Base-by-base conservation (phyloP, 2,888 invertebrate genomes). In the Caenorhabditis sinica region DNA sequence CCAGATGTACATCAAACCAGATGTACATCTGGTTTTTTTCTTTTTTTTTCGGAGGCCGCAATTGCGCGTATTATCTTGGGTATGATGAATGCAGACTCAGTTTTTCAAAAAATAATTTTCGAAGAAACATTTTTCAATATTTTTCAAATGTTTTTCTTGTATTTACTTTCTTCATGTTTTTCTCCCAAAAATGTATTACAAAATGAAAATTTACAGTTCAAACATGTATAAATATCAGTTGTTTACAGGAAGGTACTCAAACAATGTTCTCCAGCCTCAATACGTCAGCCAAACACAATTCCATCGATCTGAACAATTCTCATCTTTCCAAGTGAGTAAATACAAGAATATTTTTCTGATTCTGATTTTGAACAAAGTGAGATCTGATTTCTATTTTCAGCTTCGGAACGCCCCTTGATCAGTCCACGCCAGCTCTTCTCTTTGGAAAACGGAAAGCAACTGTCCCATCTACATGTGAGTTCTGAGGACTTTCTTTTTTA, bases 371-470 rank as follows among this genome's bases (percentile, higher is more conserved):
- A 2, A 43, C 28, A 30, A n/a, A 23, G 17, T 36, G 1, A 40
- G 40, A n/a, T 20, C 58, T n/a, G 9, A 40, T 30, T 11, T 28
- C 0, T n/a, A n/a, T n/a, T 80, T 81, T 45, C 60, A 83, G 83
- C 45, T 33, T 84, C n/a, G 85, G 85, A 33, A 66, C 81, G 0
- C 81, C 85, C 8, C 69, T 73, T 2, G 85, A 82, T 36, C 85
- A 85, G 40, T 85, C 85, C 2, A 85, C 85, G 3, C 85, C 85
- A 0, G 72, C 85, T 15, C 71, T 73, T 58, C 56, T 85, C 0
- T 85, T 85, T 25, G 81, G 76, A 43, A 81, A 82, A 33, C 72
- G 85, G 23, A 81, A 77, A 28, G 53, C 20, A 25, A 43, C 61
- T 4, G 58, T 43, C 33, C 51, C 71, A 20, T 40, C 75, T 1